Base-by-base conservation (phyloP, 2,797 vertebrate species). In the Oryzias sinensis region DNA sequence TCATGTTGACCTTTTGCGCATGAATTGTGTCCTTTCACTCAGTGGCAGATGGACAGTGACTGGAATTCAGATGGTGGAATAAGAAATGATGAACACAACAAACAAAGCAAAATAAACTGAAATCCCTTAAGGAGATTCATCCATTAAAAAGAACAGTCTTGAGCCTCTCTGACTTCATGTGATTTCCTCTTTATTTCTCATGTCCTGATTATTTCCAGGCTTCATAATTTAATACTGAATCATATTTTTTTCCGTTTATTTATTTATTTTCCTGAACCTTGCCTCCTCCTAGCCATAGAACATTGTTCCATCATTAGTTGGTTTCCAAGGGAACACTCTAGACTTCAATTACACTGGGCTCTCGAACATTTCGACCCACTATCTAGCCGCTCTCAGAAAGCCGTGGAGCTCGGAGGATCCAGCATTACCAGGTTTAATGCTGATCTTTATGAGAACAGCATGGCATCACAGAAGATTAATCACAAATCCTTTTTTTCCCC, bases 321-420 rank as follows among this genome's bases (percentile, higher is more conserved):
- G 82, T 87, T 82, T 82, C 83, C 73, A 77, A 63, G 82, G 84
- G 14, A 82, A 84, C 77, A n/a, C 56, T 41, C 20, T 0, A 45
- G 18, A 64, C 22, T 70, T 76, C 49, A 64, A 55, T 81, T 71
- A 62, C 33, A 59, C 63, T 24, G 1, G 29, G 59, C 70, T 51
- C 20, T 54, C 51, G 65, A 57, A 60, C 65, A 76, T 4, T 1
- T 53, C 65, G 66, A 79, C 72, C 78, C 64, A 55, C 22, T 37
- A 29, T 18, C 1, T 8, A 20, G 8, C 37, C 5, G 2, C 74
- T 74, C 50, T 60, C n/a, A 61, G 65, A 72, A 67, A 29, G 45
- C 16, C 25, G 53, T 6, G 4, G 14, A 53, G 11, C 43, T 55
- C 42, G 43, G 0, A 22, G 49, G 68, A 57, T 43, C 25, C 22